These are phyloP conservation scores for Hephaestus fuliginosus DNA, from an alignment of 2,797 vertebrate genomes.

Conservation along the genomic window DNA sequence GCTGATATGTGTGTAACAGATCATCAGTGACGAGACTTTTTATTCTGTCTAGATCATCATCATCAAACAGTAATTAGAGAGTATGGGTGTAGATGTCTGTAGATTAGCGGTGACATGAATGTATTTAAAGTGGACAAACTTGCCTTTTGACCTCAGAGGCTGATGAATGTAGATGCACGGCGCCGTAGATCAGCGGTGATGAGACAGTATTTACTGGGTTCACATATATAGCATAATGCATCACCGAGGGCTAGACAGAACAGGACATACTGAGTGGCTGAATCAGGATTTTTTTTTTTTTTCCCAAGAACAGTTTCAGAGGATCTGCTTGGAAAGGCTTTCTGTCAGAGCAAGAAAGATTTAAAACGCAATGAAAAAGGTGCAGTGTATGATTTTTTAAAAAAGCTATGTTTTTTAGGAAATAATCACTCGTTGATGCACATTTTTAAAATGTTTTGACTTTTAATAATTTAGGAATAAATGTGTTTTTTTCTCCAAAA, in stretches of 20 bases:
- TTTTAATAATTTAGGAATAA: neutral
- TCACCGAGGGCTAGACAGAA: slow-evolving; percentile 42
- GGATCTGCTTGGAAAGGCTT: slow-evolving; percentile 43
- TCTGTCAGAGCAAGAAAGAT: slow-evolving; percentile 34
- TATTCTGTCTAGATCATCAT: slow-evolving; percentile 5
- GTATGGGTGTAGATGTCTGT: slow-evolving; percentile 1
- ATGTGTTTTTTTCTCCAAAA: neutral
- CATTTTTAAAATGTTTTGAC: neutral
- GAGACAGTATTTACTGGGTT: slow-evolving; percentile 50
- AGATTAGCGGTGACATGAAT: slow-evolving; percentile 24
- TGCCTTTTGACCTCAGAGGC: slow-evolving; percentile 1
- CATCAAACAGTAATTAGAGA: slow-evolving; percentile 30
- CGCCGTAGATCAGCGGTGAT: slow-evolving; percentile 43
- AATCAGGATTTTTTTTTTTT: slow-evolving; percentile 59
- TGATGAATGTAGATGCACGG: slow-evolving; percentile 15
- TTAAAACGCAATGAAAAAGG: slow-evolving; percentile 18
- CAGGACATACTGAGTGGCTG: slow-evolving; percentile 41
- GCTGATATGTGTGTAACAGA: slow-evolving; percentile 1
- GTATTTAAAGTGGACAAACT: slow-evolving; percentile 30
- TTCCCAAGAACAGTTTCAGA: slow-evolving; percentile 23
- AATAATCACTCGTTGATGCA: no score
- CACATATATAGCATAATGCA: slow-evolving; percentile 53
- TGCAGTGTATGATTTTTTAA: neutral
- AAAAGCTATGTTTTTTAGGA: slow-evolving; percentile 4
- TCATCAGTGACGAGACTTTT: no score